These are phyloP conservation scores for Pristionchus arcanus DNA, from an alignment of 2,888 invertebrate species.

Conservation along the genomic window DNA sequence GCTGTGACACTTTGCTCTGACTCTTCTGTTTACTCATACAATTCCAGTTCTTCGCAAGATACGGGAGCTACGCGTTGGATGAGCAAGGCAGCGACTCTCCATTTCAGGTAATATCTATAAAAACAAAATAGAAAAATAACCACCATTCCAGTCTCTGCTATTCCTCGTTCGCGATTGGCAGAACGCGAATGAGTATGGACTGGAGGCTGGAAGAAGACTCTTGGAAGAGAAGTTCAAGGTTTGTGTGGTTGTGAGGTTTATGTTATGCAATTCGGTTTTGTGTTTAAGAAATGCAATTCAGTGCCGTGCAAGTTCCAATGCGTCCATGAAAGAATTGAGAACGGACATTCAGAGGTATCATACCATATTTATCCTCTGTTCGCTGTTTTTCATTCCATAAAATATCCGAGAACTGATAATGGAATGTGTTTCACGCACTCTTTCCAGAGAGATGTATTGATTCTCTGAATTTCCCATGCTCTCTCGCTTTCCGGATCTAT, in stretches of 20 bases:
- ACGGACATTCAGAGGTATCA: background rate
- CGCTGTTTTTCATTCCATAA: no score
- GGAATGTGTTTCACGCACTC: no score
- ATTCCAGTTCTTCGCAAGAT: conserved; percentile 27
- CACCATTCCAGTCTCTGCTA: background rate
- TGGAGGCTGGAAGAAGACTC: conserved; percentile 15
- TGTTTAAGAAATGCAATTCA: background rate
- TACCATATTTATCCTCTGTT: no score
- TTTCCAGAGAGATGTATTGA: no score
- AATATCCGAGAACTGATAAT: no score
- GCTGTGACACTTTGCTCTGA: no score
- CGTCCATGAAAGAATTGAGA: background rate
- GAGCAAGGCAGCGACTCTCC: background rate
- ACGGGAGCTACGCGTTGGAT: conserved; percentile 25
- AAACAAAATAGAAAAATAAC: background rate
- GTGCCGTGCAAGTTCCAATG: background rate
- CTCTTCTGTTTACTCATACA: no score
- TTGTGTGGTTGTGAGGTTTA: background rate
- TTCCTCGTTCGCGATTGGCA: conserved; percentile 32
- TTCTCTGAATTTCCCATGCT: no score
- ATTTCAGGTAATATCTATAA: background rate
- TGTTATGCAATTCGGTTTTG: no score
- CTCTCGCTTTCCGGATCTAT: no score
- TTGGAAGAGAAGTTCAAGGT: conserved; percentile 19
- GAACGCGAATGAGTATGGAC: conserved; percentile 2